Conservation (phyloP, 2,113 vertebrate species). For the Turdus rufiventris region DNA sequence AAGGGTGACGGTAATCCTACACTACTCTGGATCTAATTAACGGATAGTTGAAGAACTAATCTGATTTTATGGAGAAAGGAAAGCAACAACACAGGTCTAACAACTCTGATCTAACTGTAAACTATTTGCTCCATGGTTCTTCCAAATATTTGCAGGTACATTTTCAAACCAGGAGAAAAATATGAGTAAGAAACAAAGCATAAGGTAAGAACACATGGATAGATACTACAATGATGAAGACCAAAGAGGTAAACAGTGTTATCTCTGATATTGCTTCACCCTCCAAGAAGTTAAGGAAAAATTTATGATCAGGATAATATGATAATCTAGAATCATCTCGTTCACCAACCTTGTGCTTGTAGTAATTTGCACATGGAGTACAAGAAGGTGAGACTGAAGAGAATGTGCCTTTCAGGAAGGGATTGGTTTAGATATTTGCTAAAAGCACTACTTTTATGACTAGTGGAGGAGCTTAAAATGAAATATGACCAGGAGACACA, state of each 20-base stretch:
- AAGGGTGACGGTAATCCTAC: not conserved
- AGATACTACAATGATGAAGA: not conserved
- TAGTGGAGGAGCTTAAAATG: not conserved
- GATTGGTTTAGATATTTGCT: not conserved
- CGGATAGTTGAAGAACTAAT: not conserved
- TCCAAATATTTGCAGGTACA: not conserved
- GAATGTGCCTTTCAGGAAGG: not conserved
- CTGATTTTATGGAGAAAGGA: not conserved
- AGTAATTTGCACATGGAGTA: not conserved
- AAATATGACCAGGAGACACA: not conserved
- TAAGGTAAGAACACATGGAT: not conserved
- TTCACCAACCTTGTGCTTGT: not conserved
- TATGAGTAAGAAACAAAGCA: not conserved
- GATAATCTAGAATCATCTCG: not conserved
- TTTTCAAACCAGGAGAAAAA: not conserved
- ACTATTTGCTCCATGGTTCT: not conserved
- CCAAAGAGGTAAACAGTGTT: not conserved
- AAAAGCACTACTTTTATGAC: not conserved
- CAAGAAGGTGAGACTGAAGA: not conserved
- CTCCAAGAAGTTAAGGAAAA: not conserved
- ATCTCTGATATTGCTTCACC: not conserved
- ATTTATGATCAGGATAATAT: not conserved
- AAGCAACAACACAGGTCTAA: not conserved
- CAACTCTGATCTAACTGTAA: not conserved
- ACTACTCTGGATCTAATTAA: not conserved